These are phyloP conservation scores for Hylaea fasciaria DNA, from an alignment of 2,888 invertebrate species.

Conservation along the genomic window DNA sequence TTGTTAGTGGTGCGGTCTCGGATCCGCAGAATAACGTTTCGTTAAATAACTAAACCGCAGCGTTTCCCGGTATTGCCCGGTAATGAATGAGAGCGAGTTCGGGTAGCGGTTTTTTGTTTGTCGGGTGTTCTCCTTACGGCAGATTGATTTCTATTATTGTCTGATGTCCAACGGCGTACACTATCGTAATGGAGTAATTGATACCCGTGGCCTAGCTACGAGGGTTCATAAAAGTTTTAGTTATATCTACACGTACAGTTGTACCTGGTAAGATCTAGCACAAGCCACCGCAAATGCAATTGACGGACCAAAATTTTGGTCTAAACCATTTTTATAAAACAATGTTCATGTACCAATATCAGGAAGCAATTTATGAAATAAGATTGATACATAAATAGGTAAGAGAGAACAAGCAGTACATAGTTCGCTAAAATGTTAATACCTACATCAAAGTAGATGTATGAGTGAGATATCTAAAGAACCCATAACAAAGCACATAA, in stretches of 20 bases:
- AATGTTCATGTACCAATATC: too few relatives aligned
- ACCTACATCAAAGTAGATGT: too few relatives aligned
- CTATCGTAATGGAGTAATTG: slow-evolving; percentile 70
- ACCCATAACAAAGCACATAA: too few relatives aligned
- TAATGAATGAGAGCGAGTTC: slow-evolving; percentile 76
- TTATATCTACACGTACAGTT: not conserved
- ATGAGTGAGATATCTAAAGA: too few relatives aligned
- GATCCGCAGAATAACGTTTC: slow-evolving; percentile 49
- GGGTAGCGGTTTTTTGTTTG: slow-evolving; percentile 77
- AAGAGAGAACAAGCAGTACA: too few relatives aligned
- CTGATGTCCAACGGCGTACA: slow-evolving; percentile 65
- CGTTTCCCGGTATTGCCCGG: slow-evolving; percentile 49
- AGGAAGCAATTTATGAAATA: too few relatives aligned
- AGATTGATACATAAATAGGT: too few relatives aligned
- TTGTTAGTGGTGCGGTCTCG: slow-evolving; percentile 20
- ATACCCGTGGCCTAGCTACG: slow-evolving; percentile 50
- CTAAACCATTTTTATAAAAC: too few relatives aligned
- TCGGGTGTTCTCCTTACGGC: slow-evolving; percentile 67
- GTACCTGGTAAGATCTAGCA: too few relatives aligned
- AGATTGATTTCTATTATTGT: slow-evolving; percentile 75
- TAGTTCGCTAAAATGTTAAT: too few relatives aligned
- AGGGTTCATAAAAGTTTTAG: slow-evolving; percentile 10
- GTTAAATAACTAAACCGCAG: slow-evolving; percentile 76
- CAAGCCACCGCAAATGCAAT: too few relatives aligned
- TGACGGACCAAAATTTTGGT: too few relatives aligned